Base-by-base conservation (phyloP, 2,113 vertebrate species). In the Smithornis capensis region DNA sequence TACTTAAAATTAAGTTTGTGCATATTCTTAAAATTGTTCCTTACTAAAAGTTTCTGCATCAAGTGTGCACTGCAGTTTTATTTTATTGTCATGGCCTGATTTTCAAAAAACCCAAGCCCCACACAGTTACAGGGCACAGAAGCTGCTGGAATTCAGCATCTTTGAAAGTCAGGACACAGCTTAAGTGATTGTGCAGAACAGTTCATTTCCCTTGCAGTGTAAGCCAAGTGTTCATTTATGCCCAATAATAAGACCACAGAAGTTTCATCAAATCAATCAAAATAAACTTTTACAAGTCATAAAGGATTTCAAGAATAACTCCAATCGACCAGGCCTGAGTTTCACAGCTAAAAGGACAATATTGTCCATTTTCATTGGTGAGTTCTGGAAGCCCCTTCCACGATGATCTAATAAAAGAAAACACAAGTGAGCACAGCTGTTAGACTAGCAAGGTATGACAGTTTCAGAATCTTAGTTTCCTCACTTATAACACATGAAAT, bases 351-450 rank as follows among this genome's bases (percentile, higher is more conserved):
- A 99, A 99, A 8, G 99, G 98, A 67, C 99, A 99, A 96, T 98
- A 97, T 52, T 98, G 98, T 69, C 99, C 99, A 17, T 99, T 99
- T 92, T 99, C 99, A 96, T 99, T 99, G 93, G 99, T 99, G 93
- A 99, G 97, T 92, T 99, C 99, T 35, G 99, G 99, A 77, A 99
- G 98, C 60, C 99, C 99, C 95, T 99, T 99, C 99, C 99, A 99
- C 8, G 98, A 98, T 35, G 99, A 99, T 96, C 99, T 99, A 80
- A 60, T 77, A 78, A 87, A 91, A 92, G 83, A 89, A 91, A 95
- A 93, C 81, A 77, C 21, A 87, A 78, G 37, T 0, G 0, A 78
- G 4, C 23, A 33, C 3, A 59, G 7, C 19, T 87, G n/a, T 92
- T 88, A 92, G 47, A 87, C 53, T 33, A 84, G 8, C 24, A 47